phyloP scores from a whole-genome alignment of 2,797 vertebrate species.

The Helostoma temminkii region DNA sequence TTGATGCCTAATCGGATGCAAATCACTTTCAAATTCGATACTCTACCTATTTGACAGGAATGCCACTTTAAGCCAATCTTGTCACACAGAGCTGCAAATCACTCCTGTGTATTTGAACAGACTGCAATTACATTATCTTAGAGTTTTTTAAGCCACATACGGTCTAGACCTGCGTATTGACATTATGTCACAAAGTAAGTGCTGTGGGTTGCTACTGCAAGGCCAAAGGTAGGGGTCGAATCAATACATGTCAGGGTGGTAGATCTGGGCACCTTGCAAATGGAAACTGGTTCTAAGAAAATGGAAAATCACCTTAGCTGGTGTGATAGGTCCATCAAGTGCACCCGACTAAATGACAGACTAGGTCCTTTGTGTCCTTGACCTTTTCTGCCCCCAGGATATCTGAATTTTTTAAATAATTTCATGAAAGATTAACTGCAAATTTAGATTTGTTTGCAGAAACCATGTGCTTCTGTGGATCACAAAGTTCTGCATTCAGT shows the following conservation, averaged over 20 bases:
- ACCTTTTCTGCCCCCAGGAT: background rate
- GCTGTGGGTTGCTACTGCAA: too few relatives aligned
- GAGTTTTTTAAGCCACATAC: background rate
- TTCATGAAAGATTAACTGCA: background rate
- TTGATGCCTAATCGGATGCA: background rate
- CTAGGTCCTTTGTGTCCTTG: background rate
- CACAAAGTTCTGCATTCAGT: too few relatives aligned
- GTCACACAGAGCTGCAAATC: background rate
- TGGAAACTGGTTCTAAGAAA: background rate
- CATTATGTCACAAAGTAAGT: background rate
- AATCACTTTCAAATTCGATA: conserved; percentile 13
- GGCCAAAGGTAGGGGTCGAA: background rate
- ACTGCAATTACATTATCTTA: background rate
- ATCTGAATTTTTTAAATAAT: background rate
- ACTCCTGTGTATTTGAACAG: background rate
- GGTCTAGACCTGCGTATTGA: background rate
- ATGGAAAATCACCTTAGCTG: background rate
- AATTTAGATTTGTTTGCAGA: too few relatives aligned
- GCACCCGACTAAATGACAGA: background rate
- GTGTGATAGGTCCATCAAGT: background rate
- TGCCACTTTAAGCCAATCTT: background rate
- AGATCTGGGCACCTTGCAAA: background rate
- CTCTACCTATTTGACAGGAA: background rate
- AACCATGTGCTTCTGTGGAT: too few relatives aligned
- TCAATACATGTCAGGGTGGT: background rate